These are phyloP conservation scores for Helogale parvula DNA, from an alignment of 2,113 vertebrate genomes.

Conservation along the genomic window DNA sequence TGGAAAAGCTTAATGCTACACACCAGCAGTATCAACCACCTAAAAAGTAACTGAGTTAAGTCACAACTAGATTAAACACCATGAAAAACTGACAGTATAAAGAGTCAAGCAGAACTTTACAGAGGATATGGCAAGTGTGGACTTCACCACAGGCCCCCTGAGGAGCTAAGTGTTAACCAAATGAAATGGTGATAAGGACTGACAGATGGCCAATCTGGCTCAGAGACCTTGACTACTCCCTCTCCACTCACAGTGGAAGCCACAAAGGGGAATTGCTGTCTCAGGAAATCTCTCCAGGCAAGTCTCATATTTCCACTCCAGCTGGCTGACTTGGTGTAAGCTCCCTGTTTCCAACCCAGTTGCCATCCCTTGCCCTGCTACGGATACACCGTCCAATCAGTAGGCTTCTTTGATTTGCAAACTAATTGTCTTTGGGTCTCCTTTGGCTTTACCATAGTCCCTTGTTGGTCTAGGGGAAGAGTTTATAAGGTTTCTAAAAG, in stretches of 20 bases:
- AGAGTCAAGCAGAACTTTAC: neutral
- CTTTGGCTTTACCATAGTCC: neutral
- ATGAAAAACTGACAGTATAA: neutral
- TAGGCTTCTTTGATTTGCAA: neutral
- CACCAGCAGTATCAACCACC: neutral
- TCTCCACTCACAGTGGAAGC: neutral
- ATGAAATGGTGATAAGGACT: conserved; percentile 28
- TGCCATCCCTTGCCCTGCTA: neutral
- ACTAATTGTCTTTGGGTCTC: neutral
- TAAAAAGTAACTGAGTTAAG: neutral
- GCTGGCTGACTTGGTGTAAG: neutral
- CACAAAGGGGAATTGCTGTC: conserved; percentile 24
- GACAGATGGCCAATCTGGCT: conserved; percentile 35
- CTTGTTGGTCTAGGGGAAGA: neutral
- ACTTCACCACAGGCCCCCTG: neutral
- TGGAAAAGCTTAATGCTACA: neutral
- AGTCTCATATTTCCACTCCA: conserved; percentile 32
- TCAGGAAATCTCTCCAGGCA: neutral
- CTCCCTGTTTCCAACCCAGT: neutral
- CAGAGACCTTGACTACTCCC: neutral
- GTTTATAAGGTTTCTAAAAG: neutral
- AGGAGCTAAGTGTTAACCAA: conserved; percentile 53
- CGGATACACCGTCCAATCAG: neutral
- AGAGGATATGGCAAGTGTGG: neutral
- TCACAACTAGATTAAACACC: neutral